Evolutionary conservation across 1,140 invertebrate genomes (phyloP).

Genomic region (Heliothis virescens): DNA sequence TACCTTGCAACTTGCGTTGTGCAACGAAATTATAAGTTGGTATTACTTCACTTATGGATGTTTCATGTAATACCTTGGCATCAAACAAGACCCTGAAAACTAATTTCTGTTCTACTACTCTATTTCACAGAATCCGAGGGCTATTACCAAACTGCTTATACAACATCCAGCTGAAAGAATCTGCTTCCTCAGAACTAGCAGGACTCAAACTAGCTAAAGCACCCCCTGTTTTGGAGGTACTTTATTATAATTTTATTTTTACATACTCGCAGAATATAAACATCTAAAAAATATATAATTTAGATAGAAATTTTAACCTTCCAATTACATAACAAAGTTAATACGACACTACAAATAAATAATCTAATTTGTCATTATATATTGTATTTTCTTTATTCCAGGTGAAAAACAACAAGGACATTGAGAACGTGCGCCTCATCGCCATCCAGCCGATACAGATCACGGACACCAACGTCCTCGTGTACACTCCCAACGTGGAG

Average conservation of each 20-base stretch:
- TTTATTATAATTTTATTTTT: background rate
- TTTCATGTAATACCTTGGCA: too few relatives aligned
- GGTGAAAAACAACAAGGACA: conserved; percentile 88
- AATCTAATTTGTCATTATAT: too few relatives aligned
- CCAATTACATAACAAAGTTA: too few relatives aligned
- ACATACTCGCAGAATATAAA: background rate
- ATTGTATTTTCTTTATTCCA: conserved; percentile 54
- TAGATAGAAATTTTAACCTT: background rate
- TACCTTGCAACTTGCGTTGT: too few relatives aligned
- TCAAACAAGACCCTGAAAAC: too few relatives aligned
- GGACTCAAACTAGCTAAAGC: conserved; percentile 66
- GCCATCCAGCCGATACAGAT: conserved; percentile 91
- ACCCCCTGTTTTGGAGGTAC: conserved; percentile 65
- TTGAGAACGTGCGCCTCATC: conserved; percentile 90
- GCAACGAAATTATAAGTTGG: too few relatives aligned
- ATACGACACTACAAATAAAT: too few relatives aligned
- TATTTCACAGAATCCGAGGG: conserved; percentile 92
- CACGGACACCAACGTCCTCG: conserved; percentile 92
- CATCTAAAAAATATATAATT: background rate
- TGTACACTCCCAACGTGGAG: conserved; percentile 90
- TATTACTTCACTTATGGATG: too few relatives aligned
- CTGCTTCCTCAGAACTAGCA: conserved; percentile 58
- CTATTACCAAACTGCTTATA: conserved; percentile 93
- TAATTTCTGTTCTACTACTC: background rate
- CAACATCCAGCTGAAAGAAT: conserved; percentile 85